These are phyloP conservation scores for Xenopus laevis DNA, from an alignment of 2,113 vertebrate genomes.

Conservation along the genomic window DNA sequence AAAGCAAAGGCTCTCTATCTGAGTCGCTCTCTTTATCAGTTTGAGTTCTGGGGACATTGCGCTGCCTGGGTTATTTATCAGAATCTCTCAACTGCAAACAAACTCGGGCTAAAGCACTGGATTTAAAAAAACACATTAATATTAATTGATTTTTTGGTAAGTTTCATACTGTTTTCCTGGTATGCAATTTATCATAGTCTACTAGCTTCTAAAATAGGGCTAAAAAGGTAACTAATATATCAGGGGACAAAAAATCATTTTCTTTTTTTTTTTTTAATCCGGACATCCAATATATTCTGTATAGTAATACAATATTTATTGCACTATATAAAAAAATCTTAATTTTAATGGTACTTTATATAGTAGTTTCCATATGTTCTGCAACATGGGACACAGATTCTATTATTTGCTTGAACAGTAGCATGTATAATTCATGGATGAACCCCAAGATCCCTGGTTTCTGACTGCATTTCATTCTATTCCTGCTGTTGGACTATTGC, in stretches of 20 bases:
- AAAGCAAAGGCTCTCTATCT: background rate
- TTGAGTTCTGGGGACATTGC: background rate
- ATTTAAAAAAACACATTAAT: conserved; percentile 1
- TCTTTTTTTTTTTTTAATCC: too few relatives aligned
- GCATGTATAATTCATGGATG: too few relatives aligned
- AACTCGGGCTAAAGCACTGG: background rate
- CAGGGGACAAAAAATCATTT: background rate
- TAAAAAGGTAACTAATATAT: conserved; percentile 1
- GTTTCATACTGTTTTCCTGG: conserved; percentile 1
- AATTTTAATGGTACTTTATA: too few relatives aligned
- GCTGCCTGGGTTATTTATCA: background rate
- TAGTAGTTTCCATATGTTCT: too few relatives aligned
- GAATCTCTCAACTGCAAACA: conserved; percentile 7
- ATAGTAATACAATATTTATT: too few relatives aligned
- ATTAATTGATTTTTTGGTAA: conserved; percentile 2
- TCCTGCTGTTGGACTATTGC: too few relatives aligned
- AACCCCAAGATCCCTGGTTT: too few relatives aligned
- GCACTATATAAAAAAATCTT: too few relatives aligned
- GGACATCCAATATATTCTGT: too few relatives aligned
- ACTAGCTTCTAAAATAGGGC: background rate
- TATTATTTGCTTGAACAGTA: too few relatives aligned
- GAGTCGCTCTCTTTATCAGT: background rate
- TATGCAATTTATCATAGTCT: background rate
- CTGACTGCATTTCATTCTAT: too few relatives aligned
- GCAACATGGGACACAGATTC: too few relatives aligned